Conservation (phyloP, 30 jellyfish, hydroid and myxozoan species). For the Pseudorhiza aurosa region DNA sequence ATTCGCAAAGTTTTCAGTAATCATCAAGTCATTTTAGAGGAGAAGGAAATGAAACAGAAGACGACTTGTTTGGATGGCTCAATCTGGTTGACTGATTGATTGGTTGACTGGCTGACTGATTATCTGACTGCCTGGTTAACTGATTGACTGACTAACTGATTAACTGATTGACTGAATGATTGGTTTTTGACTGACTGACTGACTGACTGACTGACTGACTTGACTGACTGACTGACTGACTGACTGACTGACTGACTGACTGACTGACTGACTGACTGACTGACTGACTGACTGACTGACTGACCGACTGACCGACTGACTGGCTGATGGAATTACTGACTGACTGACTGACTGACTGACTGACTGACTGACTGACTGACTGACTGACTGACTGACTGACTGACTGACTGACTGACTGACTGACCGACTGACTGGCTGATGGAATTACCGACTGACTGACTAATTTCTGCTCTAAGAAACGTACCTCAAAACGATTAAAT, state of each 20-base stretch:
- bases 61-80: neutral
- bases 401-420: too few relatives aligned
- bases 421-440: too few relatives aligned
- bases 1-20: too few relatives aligned
- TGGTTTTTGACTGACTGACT: conserved; percentile 9
- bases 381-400: conserved; percentile 19
- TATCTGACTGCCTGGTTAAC: too few relatives aligned
- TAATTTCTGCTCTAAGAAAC: too few relatives aligned
- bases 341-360: conserved; percentile 13
- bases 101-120: too few relatives aligned
- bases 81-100: too few relatives aligned
- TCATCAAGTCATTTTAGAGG: neutral
- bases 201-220: conserved; percentile 13
- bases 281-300: conserved; percentile 32
- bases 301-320: too few relatives aligned
- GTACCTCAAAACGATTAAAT: too few relatives aligned
- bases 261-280: conserved; percentile 25
- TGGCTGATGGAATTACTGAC: neutral
- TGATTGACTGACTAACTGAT: too few relatives aligned
- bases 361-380: conserved; percentile 5
- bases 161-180: too few relatives aligned
- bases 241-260: conserved; percentile 25
- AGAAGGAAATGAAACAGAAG: neutral
- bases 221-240: conserved; percentile 29
- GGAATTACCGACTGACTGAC: conserved; percentile 3